Conservation (phyloP, 2,113 vertebrate genomes). For the Oncorhynchus masou region DNA sequence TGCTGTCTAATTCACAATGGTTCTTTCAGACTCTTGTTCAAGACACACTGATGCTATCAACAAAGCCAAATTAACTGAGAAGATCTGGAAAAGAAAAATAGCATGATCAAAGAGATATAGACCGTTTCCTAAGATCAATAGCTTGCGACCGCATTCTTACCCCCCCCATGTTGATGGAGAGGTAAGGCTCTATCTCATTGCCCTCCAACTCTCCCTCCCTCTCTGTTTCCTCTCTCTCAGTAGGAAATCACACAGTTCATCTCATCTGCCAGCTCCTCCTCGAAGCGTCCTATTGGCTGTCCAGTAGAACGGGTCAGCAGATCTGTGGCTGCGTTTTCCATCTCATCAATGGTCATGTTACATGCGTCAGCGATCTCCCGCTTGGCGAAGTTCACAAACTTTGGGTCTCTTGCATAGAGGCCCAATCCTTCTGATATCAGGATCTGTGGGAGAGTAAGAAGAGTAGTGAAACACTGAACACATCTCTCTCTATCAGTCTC, state of each 20-base stretch:
- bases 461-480: not conserved
- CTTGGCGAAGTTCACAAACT: conserved; percentile 90
- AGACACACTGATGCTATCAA: too few relatives aligned
- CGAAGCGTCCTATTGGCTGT: conserved; percentile 64
- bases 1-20: not conserved
- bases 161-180: not conserved
- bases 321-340: conserved; percentile 88
- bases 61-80: too few relatives aligned
- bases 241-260: conserved; percentile 86
- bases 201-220: not conserved
- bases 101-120: too few relatives aligned
- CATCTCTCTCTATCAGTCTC: not conserved
- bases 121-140: too few relatives aligned
- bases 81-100: too few relatives aligned
- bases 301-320: conserved; percentile 77
- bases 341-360: conserved; percentile 89
- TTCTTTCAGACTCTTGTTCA: not conserved
- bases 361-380: conserved; percentile 91
- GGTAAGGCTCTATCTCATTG: too few relatives aligned
- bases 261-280: conserved; percentile 85
- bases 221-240: conserved; percentile 56
- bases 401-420: conserved; percentile 85
- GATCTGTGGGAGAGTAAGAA: conserved; percentile 70
- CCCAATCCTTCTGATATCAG: conserved; percentile 92
- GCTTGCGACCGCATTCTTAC: too few relatives aligned